Evolutionary conservation across 2,113 vertebrate genomes (phyloP).

Genomic region (Hippocampus mohnikei): DNA sequence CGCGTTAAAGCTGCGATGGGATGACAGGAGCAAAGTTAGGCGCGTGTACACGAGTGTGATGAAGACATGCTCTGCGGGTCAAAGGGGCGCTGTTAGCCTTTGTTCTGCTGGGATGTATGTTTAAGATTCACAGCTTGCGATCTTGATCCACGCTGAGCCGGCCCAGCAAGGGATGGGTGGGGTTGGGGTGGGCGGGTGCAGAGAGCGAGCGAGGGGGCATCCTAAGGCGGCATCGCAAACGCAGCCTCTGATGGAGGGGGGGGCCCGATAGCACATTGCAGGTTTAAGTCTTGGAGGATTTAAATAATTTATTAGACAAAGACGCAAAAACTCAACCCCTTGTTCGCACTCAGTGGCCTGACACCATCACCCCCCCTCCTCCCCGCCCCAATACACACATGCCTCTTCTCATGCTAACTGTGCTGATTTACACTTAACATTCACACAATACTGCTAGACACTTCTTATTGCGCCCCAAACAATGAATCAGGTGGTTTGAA

Average conservation of each 20-base stretch:
- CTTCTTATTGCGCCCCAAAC: neutral
- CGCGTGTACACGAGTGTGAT: slow-evolving; percentile 16
- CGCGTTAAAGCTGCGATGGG: slow-evolving; percentile 14
- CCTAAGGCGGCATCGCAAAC: slow-evolving; percentile 36
- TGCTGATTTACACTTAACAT: neutral
- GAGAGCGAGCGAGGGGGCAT: neutral
- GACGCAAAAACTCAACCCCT: slow-evolving; percentile 48
- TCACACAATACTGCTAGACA: neutral
- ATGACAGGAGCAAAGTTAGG: slow-evolving; percentile 3
- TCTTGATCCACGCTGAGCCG: slow-evolving; percentile 47
- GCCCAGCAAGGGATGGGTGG: slow-evolving; percentile 2
- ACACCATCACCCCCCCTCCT: slow-evolving; percentile 4
- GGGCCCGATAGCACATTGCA: slow-evolving; percentile 66
- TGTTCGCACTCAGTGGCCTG: neutral
- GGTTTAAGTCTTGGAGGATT: slow-evolving; percentile 73
- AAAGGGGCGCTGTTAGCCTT: slow-evolving; percentile 34
- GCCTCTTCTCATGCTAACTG: neutral
- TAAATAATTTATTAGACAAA: slow-evolving; percentile 72
- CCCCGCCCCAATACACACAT: slow-evolving; percentile 20
- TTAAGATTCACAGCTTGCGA: slow-evolving; percentile 60
- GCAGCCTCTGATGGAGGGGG: slow-evolving; percentile 50
- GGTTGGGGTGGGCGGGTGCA: neutral
- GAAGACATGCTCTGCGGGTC: slow-evolving; percentile 32
- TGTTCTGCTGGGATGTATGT: slow-evolving; percentile 59
- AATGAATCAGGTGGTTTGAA: too few relatives aligned